phyloP scores from a whole-genome alignment of 1,140 invertebrate genomes.

The Pinna nobilis region DNA sequence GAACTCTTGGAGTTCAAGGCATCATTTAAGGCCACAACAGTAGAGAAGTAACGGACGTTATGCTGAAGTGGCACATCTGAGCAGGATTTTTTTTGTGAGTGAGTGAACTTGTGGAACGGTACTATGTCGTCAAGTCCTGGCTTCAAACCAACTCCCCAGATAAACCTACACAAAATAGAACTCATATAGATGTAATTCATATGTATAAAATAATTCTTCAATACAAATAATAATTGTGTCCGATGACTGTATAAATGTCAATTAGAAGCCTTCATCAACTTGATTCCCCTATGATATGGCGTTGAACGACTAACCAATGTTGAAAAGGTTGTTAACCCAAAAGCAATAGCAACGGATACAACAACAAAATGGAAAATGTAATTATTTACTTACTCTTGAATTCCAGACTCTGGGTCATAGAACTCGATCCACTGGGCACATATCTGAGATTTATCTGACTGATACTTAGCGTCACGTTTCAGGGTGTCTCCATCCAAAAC shows the following conservation, averaged over 20 bases:
- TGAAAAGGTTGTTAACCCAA: background rate
- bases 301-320: too few species aligned
- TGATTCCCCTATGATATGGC: too few species aligned
- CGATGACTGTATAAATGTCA: background rate
- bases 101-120: slow-evolving; percentile 23
- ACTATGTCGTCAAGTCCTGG: slow-evolving; percentile 44
- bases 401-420: slow-evolving; percentile 43
- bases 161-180: slow-evolving; percentile 31
- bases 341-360: background rate
- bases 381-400: slow-evolving; percentile 19
- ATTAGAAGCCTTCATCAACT: background rate
- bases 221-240: background rate
- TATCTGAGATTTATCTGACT: slow-evolving; percentile 14
- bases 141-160: slow-evolving; percentile 47
- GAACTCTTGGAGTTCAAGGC: slow-evolving; percentile 45
- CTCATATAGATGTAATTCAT: background rate
- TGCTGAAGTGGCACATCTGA: slow-evolving; percentile 31
- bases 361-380: background rate
- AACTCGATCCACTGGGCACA: slow-evolving; percentile 44
- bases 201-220: background rate
- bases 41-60: slow-evolving; percentile 51
- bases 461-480: slow-evolving; percentile 25
- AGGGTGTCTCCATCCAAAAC: slow-evolving; percentile 45
- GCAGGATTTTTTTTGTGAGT: slow-evolving; percentile 42
- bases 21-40: slow-evolving; percentile 55